Base-by-base conservation (phyloP, 2,113 vertebrate species). In the Xenopus laevis region DNA sequence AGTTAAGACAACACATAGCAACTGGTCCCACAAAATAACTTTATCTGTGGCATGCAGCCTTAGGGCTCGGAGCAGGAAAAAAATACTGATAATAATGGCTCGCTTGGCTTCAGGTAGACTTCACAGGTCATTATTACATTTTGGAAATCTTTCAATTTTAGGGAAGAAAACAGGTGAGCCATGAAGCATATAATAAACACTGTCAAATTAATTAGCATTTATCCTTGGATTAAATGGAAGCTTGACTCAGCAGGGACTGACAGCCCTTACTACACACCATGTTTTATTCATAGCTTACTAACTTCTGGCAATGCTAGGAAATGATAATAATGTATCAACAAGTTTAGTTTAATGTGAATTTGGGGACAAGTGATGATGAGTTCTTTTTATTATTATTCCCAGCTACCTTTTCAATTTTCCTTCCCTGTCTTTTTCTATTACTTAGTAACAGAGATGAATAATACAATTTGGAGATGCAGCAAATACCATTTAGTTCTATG, bases 251-350 rank as follows among this genome's bases (percentile, higher is more conserved):
- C 69, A 69, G 71, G 45, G 50, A 1, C 45, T 71, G 71, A 76
- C 23, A 64, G 64, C 57, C 69, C n/a, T 15, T 52, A 11, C 62
- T 50, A 68, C 80, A 65, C 11, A 16, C 23, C 15, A 75, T 75
- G 72, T 75, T 75, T 75, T 75, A 76, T 76, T 76, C 66, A 68
- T 76, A 46, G 58, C 7, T 23, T 20, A 33, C 16, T 66, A 76
- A 63, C 27, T 76, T 76, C 68, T 69, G 66, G 58, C 73, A 76
- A 63, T 27, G 44, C 58, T 47, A 75, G 47, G 65, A 74, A 75
- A 75, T n/a, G 27, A 76, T 76, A 76, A 75, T 68, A 75, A 76
- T 76, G 59, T 76, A 76, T 68, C 73, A 69, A 69, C 73, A 76
- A 76, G 73, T 76, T 76, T 69, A 69, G 66, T 69, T 68, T 76